Evolutionary conservation across 2,113 vertebrate species (phyloP), one percentile per base, ranked within the genome.

Genomic region (Epinephelus moara): DNA sequence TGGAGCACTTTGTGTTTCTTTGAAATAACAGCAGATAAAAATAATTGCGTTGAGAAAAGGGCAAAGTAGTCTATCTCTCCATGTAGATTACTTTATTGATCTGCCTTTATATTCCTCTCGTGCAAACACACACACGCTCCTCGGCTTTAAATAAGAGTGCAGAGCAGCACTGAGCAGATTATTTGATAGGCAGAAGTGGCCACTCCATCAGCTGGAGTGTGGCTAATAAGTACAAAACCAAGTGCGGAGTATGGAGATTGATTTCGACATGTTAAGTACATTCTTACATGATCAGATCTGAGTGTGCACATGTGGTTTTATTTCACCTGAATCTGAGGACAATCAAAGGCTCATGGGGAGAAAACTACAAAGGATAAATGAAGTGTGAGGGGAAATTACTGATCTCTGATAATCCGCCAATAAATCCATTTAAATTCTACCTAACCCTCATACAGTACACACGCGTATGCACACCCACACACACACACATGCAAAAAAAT

Each of bases 31-130:
- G 61, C 63, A 82, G 85, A 90, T 83, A 57, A 45, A 78, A 89
- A 86, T 82, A 85, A 89, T 70, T 84, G 85, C 70, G 10, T 23
- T 0, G 59, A 74, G 83, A 78, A 88, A 92, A 82, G 82, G 78
- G 45, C 76, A 72, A 70, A 9, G 75, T 68, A 68, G 68, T 57
- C 57, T n/a, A 66, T 80, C 63, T 75, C 75, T 75, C 74, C 57
- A 67, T 78, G 73, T 30, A 86, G 73, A 92, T 86, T 60, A 79
- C 71, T 91, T 90, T 86, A 92, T 88, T 81, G 87, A 91, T 89
- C 87, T 64, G 56, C 30, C 53, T 37, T 74, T 85, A 68, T 52
- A 76, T 57, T 60, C 60, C 47, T 63, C 62, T 53, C 47, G 50
- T 30, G 45, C 63, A 10, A 33, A 57, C 72, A 62, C 63, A 33